Percentiles rank a stretch among this genome's conserved stretches.
phyloP scores from a whole-genome alignment of 2,113 vertebrate genomes.

The Phoenicopterus ruber region DNA sequence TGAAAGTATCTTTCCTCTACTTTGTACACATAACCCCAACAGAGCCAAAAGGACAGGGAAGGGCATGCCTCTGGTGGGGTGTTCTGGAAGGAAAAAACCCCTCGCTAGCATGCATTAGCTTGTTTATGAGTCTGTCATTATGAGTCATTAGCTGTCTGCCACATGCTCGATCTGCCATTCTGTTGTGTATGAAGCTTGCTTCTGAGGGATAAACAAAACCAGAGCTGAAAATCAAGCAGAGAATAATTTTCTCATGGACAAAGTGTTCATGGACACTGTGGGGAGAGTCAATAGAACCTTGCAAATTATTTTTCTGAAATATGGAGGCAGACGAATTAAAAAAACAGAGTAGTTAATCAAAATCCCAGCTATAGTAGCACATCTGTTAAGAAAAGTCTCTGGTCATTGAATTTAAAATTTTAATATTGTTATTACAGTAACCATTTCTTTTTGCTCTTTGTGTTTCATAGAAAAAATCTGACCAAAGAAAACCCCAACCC shows the following conservation, averaged over 20 bases:
- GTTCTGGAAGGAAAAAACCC: neutral
- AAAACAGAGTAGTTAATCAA: neutral
- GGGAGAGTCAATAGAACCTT: neutral
- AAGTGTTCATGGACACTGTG: neutral
- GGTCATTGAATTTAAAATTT: neutral
- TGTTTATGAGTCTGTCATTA: neutral
- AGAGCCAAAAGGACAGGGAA: neutral
- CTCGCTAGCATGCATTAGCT: neutral
- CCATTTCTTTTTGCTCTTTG: neutral
- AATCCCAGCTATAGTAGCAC: neutral
- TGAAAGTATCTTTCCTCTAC: neutral
- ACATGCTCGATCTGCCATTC: neutral
- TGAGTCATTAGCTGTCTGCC: neutral
- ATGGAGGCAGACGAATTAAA: neutral
- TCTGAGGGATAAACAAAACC: conserved; percentile 3
- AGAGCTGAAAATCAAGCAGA: neutral
- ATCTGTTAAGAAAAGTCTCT: neutral
- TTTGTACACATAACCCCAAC: neutral
- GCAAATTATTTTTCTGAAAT: neutral
- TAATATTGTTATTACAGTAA: neutral
- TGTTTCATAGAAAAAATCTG: neutral
- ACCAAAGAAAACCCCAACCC: rapidly evolving
- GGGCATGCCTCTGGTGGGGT: neutral
- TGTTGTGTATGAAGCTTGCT: neutral
- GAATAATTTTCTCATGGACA: neutral